Base-by-base conservation (phyloP, 2,113 vertebrate genomes). In the Xiphophorus maculatus region DNA sequence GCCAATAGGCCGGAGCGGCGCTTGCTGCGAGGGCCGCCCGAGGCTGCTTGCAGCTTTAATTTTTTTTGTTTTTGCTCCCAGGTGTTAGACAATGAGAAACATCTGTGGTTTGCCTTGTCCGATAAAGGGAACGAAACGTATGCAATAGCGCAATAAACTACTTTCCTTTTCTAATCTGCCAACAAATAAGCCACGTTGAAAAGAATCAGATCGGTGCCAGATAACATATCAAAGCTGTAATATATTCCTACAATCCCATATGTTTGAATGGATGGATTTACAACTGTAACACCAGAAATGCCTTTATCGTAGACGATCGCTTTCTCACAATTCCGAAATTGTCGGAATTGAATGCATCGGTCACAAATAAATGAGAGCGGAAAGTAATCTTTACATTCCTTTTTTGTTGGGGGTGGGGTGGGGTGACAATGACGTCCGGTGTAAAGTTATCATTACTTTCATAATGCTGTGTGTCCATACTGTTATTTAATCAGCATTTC, bases 191-290 rank as follows among this genome's bases (percentile, higher is more conserved):
- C 14, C 69, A 17, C 61, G 74, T 77, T 69, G 54, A 65, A 82
- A 73, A 51, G 32, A 44, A 19, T 17, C 28, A 63, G 37, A 11
- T 14, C 25, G 28, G 30, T 65, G 14, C 33, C 6, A 27, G 73
- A 81, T 84, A 63, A 81, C 68, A 74, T 64, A 48, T 64, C 78
- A 86, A 80, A 27, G 68, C 37, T 30, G 30, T 84, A 82, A 88
- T 83, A 66, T 79, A 84, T 88, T 90, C 76, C 83, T 63, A 62
- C 68, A 69, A 86, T 80, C 61, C 66, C 22, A 3, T 37, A 66
- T 5, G 25, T 81, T 75, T 90, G 81, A 91, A 91, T 79, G 65
- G 84, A 79, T 10, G 87, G 87, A 92, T 91, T 90, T 88, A 85
- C 74, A 87, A 84, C 69, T 85, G 75, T 88, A 78, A 89, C 73